Base-by-base conservation (phyloP, 53 echinoderm and acorn worm genomes). In the Mesocentrotus franciscanus region DNA sequence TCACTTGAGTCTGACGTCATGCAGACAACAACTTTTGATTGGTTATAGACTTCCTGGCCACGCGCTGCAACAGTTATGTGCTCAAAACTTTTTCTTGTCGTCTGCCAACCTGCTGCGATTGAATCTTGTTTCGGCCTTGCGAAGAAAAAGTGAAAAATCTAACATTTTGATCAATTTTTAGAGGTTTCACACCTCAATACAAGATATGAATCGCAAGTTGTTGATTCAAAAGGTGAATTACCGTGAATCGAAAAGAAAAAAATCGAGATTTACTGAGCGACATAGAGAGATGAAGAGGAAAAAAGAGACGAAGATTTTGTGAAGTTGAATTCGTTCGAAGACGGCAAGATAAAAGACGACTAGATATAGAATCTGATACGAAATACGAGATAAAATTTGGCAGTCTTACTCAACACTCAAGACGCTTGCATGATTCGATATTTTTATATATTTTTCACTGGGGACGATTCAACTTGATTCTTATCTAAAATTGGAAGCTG, bases 121-220 rank as follows among this genome's bases (percentile, higher is more conserved):
- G 11, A 57, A 57, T 26, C 30, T 85, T 12, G 24, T 36, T 83
- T 42, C 20, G 58, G 29, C 87, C 87, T 58, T 85, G 56, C 26
- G 81, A 57, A 85, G n/a, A n/a, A 85, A 56, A 85, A 12, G 26
- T 56, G 24, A 8, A 27, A 85, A 85, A 56, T 7, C 58, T 27
- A 85, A 5, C 56, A n/a, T 85, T 85, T 11, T 57, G 87, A 85
- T 56, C 36, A 85, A 55, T 57, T 85, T 85, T 57, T 56, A 8
- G 39, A 85, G 58, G 58, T 85, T 85, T 85, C 15, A 57, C 87
- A 85, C 56, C 58, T 85, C n/a, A 2, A n/a, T 85, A n/a, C 3
- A n/a, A 85, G 87, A 85, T 85, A n/a, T 85, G 56, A 26, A 85
- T 85, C 87, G 87, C 58, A 85, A 85, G 87, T 85, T 85, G 87